Evolutionary conservation across 1,140 invertebrate genomes (phyloP).

Genomic region (Trichoplusia ni): DNA sequence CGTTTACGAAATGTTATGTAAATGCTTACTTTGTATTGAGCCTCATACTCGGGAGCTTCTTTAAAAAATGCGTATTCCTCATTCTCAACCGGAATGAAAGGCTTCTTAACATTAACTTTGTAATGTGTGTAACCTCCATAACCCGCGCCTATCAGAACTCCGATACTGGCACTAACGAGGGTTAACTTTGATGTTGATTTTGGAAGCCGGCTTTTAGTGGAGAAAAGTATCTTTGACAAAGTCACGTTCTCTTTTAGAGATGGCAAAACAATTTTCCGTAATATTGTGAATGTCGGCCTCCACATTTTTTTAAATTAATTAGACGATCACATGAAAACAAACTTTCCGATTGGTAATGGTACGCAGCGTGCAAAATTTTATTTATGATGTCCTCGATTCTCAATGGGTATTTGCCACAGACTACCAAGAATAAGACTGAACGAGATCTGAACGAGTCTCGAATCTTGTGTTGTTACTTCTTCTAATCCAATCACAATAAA

Average conservation of each 20-base stretch:
- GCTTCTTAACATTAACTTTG: slow-evolving; percentile 70
- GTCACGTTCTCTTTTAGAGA: slow-evolving; percentile 59
- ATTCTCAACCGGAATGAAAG: slow-evolving; percentile 39
- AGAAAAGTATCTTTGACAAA: slow-evolving; percentile 58
- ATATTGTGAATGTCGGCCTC: slow-evolving; percentile 62
- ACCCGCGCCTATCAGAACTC: slow-evolving; percentile 71
- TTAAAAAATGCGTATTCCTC: slow-evolving; percentile 67
- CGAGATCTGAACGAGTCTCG: no score
- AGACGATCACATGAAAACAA: slow-evolving; percentile 18
- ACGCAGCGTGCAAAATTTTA: slow-evolving; percentile 8
- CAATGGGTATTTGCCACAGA: not conserved
- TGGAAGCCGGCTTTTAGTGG: slow-evolving; percentile 61
- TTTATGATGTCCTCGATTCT: not conserved
- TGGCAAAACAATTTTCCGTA: slow-evolving; percentile 60
- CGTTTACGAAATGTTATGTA: slow-evolving; percentile 15
- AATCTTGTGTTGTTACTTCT: no score
- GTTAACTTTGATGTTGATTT: slow-evolving; percentile 70
- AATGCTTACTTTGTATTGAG: slow-evolving; percentile 68
- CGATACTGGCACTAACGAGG: slow-evolving; percentile 75
- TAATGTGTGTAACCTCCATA: slow-evolving; percentile 80
- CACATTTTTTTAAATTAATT: slow-evolving; percentile 54
- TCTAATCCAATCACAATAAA: no score
- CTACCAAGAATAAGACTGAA: not conserved
- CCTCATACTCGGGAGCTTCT: slow-evolving; percentile 59
- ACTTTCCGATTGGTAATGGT: not conserved